Evolutionary conservation across 2,888 invertebrate species (phyloP).

Genomic region (Apoda limacodes): DNA sequence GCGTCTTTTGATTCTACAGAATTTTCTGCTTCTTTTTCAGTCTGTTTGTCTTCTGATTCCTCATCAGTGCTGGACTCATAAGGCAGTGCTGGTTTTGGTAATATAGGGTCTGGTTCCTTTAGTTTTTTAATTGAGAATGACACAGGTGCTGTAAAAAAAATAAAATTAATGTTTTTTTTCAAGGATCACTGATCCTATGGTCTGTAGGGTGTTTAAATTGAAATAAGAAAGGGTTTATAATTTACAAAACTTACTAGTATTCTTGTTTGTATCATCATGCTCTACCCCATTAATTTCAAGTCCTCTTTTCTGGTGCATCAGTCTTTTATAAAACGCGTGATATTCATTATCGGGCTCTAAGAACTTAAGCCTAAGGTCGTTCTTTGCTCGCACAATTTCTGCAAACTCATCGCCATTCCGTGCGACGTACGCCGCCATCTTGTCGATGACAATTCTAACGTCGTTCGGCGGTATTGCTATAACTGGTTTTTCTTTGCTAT

Average conservation of each 20-base stretch:
- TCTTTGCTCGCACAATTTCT: slow-evolving; percentile 83
- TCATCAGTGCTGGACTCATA: slow-evolving; percentile 83
- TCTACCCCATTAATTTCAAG: slow-evolving; percentile 30
- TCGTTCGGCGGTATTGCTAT: slow-evolving; percentile 82
- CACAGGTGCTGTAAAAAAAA: slow-evolving; percentile 72
- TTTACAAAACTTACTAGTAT: slow-evolving; percentile 18
- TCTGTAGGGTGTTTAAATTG: slow-evolving; percentile 3
- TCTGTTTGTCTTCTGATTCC: slow-evolving; percentile 40
- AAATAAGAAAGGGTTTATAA: slow-evolving; percentile 1
- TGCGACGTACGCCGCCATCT: slow-evolving; percentile 96
- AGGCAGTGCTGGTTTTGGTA: slow-evolving; percentile 80
- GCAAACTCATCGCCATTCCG: slow-evolving; percentile 97
- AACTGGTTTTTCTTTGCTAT: slow-evolving; percentile 37
- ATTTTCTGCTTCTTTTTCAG: slow-evolving; percentile 23
- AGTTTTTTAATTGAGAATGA: slow-evolving; percentile 88
- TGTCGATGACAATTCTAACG: slow-evolving; percentile 89
- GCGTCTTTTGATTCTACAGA: slow-evolving; percentile 19
- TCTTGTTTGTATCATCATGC: slow-evolving; percentile 17
- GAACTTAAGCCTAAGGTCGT: slow-evolving; percentile 90
- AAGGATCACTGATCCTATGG: no score
- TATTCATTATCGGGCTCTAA: slow-evolving; percentile 81
- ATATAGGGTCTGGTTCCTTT: slow-evolving; percentile 76
- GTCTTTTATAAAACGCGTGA: slow-evolving; percentile 81
- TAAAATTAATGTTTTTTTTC: no score
- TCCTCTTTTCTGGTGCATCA: slow-evolving; percentile 43